Percentiles rank a stretch among this genome's conserved stretches.
phyloP scores from a whole-genome alignment of 2,888 invertebrate genomes.

The Rhagonycha lutea region DNA sequence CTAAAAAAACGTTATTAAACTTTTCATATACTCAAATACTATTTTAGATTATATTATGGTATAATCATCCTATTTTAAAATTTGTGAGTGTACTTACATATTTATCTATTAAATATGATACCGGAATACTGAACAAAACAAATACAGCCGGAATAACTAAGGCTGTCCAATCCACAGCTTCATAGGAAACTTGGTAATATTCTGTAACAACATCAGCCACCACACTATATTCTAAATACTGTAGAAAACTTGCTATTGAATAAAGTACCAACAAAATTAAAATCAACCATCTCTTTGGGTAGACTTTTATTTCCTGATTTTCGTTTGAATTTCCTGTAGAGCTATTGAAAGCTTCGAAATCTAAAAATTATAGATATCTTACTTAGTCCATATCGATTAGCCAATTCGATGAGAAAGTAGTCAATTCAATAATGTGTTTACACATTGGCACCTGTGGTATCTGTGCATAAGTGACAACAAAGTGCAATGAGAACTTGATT shows the following conservation, averaged over 20 bases:
- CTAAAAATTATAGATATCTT: no score
- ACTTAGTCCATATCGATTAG: no score
- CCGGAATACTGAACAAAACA: constrained; percentile 93
- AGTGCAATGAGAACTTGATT: no score
- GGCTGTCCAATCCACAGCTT: constrained; percentile 90
- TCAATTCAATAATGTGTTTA: no score
- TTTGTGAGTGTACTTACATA: constrained; percentile 71
- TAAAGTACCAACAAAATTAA: constrained; percentile 81
- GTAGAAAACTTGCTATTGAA: constrained; percentile 89
- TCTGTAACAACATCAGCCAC: constrained; percentile 80
- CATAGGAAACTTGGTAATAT: constrained; percentile 72
- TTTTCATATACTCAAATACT: constrained; percentile 18
- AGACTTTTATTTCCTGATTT: constrained; percentile 19
- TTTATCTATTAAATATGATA: constrained; percentile 90
- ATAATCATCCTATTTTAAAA: no score
- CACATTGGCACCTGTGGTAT: no score
- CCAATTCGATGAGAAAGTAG: no score
- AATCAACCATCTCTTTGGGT: constrained; percentile 79
- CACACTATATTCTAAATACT: constrained; percentile 95
- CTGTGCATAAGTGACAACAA: no score
- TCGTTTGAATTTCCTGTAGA: no score
- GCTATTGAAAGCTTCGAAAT: no score
- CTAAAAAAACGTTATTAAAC: constrained; percentile 56
- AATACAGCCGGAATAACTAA: constrained; percentile 96
- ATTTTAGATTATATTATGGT: no score